Percentiles rank a stretch among this genome's conserved stretches.
Conservation (phyloP, 2,888 invertebrate genomes). For the Eremobia ochroleuca region DNA sequence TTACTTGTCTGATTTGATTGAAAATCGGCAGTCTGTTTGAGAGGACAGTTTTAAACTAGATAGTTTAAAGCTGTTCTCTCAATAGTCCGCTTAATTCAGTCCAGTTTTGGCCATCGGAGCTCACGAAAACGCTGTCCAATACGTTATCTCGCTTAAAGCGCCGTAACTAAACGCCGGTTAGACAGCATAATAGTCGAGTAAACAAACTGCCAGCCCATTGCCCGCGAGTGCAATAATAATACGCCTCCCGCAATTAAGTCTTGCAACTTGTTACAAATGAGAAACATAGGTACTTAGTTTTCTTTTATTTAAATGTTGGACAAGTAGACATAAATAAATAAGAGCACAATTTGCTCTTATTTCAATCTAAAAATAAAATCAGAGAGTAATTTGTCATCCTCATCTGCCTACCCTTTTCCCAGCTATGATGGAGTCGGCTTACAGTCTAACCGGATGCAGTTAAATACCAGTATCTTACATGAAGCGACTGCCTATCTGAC, state of each 20-base stretch:
- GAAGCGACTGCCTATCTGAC: neutral
- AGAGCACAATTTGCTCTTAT: neutral
- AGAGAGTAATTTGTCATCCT: neutral
- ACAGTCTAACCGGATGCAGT: too few species aligned
- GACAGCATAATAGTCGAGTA: constrained; percentile 58
- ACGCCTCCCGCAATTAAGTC: constrained; percentile 49
- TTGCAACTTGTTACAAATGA: constrained; percentile 42
- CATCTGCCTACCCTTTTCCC: neutral
- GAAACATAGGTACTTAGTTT: constrained; percentile 13
- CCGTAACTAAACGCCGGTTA: constrained; percentile 55
- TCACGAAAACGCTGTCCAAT: constrained; percentile 41
- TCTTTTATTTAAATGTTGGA: constrained; percentile 32
- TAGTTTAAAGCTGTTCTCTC: neutral
- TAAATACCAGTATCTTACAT: neutral
- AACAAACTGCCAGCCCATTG: constrained; percentile 61
- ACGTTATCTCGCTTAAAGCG: constrained; percentile 46
- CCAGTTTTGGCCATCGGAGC: constrained; percentile 38
- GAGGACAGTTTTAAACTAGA: too few species aligned
- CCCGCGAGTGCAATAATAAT: constrained; percentile 62
- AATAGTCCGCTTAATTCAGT: constrained; percentile 24
- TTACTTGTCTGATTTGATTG: too few species aligned
- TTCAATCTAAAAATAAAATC: neutral
- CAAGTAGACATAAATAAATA: neutral
- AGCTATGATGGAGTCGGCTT: too few species aligned
- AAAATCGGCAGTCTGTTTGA: too few species aligned